Evolutionary conservation across 1,140 invertebrate genomes (phyloP), one percentile per base, ranked within the genome.

Genomic region (Trichonephila clavipes): DNA sequence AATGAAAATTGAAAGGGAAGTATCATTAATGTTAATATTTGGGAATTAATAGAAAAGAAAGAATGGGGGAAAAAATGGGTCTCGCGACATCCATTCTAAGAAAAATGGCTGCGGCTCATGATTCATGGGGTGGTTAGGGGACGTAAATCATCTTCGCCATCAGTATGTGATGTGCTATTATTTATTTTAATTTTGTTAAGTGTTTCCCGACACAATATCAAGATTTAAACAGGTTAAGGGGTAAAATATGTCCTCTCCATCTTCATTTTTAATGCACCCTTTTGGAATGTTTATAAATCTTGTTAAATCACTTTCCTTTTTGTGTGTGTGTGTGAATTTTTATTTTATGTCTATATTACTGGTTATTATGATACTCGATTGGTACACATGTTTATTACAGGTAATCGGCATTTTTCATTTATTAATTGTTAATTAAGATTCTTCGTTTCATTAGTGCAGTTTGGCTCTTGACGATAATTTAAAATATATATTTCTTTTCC

Each of bases 11-110:
- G 72, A 77, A 77, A 77, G 72, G 14, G 34, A 77, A 28, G 34
- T 77, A 77, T 16, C 72, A 77, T 77, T 77, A 77, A 77, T 77
- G 72, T 77, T 77, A 77, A 77, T 77, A 77, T 77, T 34, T 14
- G 28, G 16, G 72, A 77, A 34, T 77, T 77, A 77, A 77, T 77
- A 28, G 28, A 77, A 77, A 24, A 77, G 72, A 77, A 51, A 77
- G 72, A 77, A 64, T 40, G 28, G 28, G 34, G 34, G 72, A 77
- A 77, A 77, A 77, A 77, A 77, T 18, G 72, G 28, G 28, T 40
- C 34, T 18, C 28, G 28, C 18, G 72, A 77, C 72, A 77, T 77
- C 18, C 34, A 77, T 77, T 77, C 40, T 77, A 34, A 40, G 72
- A 77, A 77, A 77, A 77, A 77, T 77, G 28, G 72, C 5, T 51